Percentiles rank a stretch among this genome's conserved stretches.
These are phyloP conservation scores for Scaptomyza montana DNA, from an alignment of 1,140 invertebrate species.

Conservation along the genomic window DNA sequence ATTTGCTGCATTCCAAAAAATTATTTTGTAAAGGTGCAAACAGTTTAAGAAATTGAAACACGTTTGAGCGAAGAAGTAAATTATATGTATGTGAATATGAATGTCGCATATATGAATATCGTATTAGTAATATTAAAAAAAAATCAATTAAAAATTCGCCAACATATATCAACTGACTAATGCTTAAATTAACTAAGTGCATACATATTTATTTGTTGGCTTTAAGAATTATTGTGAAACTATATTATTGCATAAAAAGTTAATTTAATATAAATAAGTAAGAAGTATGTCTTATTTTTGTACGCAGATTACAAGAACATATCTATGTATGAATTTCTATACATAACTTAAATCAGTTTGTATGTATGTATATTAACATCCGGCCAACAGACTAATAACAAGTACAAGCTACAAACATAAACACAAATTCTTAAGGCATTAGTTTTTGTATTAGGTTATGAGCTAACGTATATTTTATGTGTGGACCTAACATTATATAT, in stretches of 20 bases:
- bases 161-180: background rate
- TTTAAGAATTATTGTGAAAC: constrained; percentile 2
- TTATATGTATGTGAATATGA: constrained; percentile 25
- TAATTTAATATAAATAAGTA: background rate
- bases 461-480: too few relatives aligned
- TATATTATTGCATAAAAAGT: background rate
- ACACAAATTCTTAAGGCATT: background rate
- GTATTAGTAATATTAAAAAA: constrained; percentile 51
- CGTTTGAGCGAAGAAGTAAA: constrained; percentile 77
- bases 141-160: constrained; percentile 1
- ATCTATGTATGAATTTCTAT: constrained; percentile 1
- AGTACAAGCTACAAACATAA: constrained; percentile 8
- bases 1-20: constrained; percentile 62
- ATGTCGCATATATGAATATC: constrained; percentile 72
- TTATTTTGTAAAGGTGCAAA: constrained; percentile 50
- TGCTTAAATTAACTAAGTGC: constrained; percentile 23
- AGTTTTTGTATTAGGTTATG: background rate
- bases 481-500: constrained; percentile 1
- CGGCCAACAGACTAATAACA: constrained; percentile 15
- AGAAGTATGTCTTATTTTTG: background rate
- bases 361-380: constrained; percentile 21
- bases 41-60: constrained; percentile 82
- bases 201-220: constrained; percentile 6
- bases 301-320: background rate
- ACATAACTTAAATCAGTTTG: too few relatives aligned